These are phyloP conservation scores for Schlechtendalia chinensis DNA, from an alignment of 1,140 invertebrate genomes.

Conservation along the genomic window DNA sequence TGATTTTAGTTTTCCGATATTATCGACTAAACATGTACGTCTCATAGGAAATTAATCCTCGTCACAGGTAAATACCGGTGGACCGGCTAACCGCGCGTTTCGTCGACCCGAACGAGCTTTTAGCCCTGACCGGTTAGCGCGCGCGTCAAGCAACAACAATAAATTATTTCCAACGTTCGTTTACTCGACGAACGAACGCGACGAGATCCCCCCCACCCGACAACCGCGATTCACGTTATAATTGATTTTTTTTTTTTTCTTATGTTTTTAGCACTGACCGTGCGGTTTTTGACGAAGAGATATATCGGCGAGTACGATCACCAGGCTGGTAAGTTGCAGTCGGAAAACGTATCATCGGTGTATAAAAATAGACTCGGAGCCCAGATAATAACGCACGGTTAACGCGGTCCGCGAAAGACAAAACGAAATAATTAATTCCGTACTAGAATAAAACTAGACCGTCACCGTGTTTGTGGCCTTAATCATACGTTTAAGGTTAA, in stretches of 20 bases:
- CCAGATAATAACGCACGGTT: slow-evolving; percentile 3
- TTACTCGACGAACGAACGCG: too few relatives aligned
- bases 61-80: too few relatives aligned
- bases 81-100: too few relatives aligned
- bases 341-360: not conserved
- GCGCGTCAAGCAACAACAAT: too few relatives aligned
- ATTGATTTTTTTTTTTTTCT: slow-evolving; percentile 9
- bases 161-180: too few relatives aligned
- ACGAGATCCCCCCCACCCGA: too few relatives aligned
- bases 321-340: slow-evolving; percentile 70
- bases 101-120: too few relatives aligned
- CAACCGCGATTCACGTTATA: not conserved
- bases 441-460: slow-evolving; percentile 2
- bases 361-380: not conserved
- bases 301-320: slow-evolving; percentile 94
- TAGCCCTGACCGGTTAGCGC: too few relatives aligned
- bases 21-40: too few relatives aligned
- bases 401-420: not conserved
- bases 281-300: slow-evolving; percentile 81
- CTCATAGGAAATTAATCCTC: too few relatives aligned
- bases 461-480: not conserved
- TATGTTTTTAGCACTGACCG: slow-evolving; percentile 73
- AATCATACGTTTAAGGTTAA: slow-evolving; percentile 12
- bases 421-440: not conserved
- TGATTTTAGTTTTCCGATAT: too few relatives aligned